phyloP scores from a whole-genome alignment of 2,797 vertebrate species.

The Hipposideros larvatus region DNA sequence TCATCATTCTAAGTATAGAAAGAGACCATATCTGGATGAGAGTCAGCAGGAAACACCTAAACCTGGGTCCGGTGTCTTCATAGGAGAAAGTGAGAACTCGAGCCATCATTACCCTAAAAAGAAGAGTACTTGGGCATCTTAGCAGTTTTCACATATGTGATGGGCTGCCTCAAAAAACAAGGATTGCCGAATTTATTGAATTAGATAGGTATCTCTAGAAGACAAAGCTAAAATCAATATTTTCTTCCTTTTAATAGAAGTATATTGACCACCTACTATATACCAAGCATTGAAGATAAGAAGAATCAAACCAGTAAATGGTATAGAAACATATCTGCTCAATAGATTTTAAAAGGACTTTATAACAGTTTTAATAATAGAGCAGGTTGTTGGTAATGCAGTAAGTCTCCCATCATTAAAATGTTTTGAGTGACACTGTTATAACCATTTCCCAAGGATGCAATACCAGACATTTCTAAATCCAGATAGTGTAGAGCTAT shows the following conservation, averaged over 20 bases:
- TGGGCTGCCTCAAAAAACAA: neutral
- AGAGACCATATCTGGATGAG: neutral
- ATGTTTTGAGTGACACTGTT: neutral
- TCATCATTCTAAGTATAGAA: neutral
- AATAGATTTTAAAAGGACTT: neutral
- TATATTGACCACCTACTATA: neutral
- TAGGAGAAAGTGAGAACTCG: neutral
- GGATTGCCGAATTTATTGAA: neutral
- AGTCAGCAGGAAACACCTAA: neutral
- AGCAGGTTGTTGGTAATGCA: neutral
- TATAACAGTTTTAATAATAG: neutral
- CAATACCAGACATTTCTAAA: constrained; percentile 11
- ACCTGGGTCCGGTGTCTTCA: neutral
- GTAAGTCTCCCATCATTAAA: neutral
- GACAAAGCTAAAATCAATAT: neutral
- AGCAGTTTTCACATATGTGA: neutral
- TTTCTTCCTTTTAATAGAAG: constrained; percentile 4
- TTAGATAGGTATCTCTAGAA: neutral
- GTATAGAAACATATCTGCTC: neutral
- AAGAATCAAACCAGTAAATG: neutral
- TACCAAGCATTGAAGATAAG: neutral
- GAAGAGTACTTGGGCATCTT: neutral
- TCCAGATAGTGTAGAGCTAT: neutral
- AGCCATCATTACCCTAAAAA: neutral
- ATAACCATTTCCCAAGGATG: neutral